Base-by-base conservation (phyloP, 53 echinoderm and acorn worm genomes). In the Paracentrotus lividus region DNA sequence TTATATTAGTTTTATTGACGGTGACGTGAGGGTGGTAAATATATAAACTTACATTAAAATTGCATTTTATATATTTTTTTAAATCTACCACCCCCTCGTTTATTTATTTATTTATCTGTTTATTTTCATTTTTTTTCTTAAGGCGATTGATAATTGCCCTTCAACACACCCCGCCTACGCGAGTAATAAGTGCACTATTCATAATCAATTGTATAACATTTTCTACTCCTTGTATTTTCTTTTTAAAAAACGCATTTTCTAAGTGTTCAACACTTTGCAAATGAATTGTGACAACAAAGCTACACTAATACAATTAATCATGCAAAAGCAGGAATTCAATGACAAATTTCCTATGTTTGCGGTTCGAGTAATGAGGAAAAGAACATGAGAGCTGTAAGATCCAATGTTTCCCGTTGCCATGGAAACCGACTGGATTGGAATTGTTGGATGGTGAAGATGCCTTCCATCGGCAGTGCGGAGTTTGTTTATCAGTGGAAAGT, bases 401-500 rank as follows among this genome's bases (percentile, higher is more conserved):
- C 24, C 81, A 26, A 47, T 81, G 81, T 81, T 81, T 81, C 81
- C n/a, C 9, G 81, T 81, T 81, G 23, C 81, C 81, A 81, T 81
- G 81, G 81, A 81, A 81, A 81, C 81, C 81, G 47, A 44, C 44
- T 44, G 81, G 8, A 81, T 67, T 33, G 67, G 81, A 47, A 45
- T 81, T 47, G 81, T 81, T 81, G 16, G 40, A n/a, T 45, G 81
- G 81, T 47, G 81, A 45, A 81, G 44, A 81, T 81, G 47, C 81
- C n/a, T 38, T 81, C 81, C 81, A 8, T 45, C 20, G 81, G 5
- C 47, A 81, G 81, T n/a, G 33, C 6, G 44, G 81, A 81, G 47
- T 81, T 81, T 81, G 47, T 81, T 81, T 81, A 81, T 81, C 81
- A 47, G n/a, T 47, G 45, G 27, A 45, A 47, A 81, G 81, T 47